phyloP scores from a whole-genome alignment of 1,140 invertebrate species.

The Babylonia areolata region DNA sequence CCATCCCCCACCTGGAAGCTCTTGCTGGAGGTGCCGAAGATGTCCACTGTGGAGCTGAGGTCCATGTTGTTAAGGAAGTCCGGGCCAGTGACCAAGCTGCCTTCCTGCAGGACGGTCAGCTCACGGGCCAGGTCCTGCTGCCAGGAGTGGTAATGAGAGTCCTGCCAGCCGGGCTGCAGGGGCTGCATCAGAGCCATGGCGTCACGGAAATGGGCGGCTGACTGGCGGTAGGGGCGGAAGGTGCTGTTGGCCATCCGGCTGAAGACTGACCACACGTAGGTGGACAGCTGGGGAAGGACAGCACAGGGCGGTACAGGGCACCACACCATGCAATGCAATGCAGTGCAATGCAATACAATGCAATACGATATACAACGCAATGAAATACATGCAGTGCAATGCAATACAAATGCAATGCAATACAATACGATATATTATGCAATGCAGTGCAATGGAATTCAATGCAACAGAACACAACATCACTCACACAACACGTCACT shows the following conservation, averaged over 20 bases:
- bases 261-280: slow-evolving; percentile 9
- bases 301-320: too few relatives aligned
- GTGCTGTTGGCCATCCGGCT: neutral
- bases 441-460: too few relatives aligned
- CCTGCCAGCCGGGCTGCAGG: neutral
- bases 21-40: slow-evolving; percentile 22
- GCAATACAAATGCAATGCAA: too few relatives aligned
- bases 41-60: neutral
- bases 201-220: neutral
- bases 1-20: neutral
- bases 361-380: too few relatives aligned
- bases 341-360: too few relatives aligned
- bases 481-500: too few relatives aligned
- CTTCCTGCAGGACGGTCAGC: neutral
- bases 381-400: too few relatives aligned
- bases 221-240: neutral
- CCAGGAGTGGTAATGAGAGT: neutral
- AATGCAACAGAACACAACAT: too few relatives aligned
- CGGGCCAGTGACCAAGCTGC: neutral
- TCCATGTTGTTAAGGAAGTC: neutral
- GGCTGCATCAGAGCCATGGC: neutral
- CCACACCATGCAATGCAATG: too few relatives aligned
- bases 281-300: neutral
- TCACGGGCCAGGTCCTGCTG: neutral
- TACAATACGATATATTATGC: too few relatives aligned